Evolutionary conservation across 2,797 vertebrate genomes (phyloP).

Genomic region (Sandelia bainsii): DNA sequence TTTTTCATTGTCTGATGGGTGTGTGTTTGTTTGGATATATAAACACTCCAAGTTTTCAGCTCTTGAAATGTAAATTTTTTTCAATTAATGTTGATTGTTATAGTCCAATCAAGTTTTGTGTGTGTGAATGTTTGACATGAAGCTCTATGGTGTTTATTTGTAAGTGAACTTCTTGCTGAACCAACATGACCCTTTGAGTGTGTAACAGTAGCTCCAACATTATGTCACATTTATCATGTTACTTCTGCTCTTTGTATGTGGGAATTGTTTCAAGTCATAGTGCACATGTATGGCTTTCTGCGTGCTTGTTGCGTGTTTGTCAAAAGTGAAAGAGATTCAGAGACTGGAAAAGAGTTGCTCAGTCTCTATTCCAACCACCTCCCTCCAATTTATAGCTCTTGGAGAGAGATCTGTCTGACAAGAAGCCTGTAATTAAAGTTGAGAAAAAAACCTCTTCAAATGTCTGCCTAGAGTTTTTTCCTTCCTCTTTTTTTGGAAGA

Average conservation of each 20-base stretch:
- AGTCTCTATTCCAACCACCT: conserved; percentile 78
- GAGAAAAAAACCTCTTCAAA: conserved; percentile 66
- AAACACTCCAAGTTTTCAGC: neutral
- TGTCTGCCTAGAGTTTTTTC: conserved; percentile 51
- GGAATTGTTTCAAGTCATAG: conserved; percentile 2
- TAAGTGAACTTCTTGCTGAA: conserved; percentile 4
- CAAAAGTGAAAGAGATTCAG: conserved; percentile 63
- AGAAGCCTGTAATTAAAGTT: conserved; percentile 86
- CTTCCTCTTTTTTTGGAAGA: conserved; percentile 48
- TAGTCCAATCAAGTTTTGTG: neutral
- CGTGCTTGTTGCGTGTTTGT: conserved; percentile 53
- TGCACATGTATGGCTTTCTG: conserved; percentile 2
- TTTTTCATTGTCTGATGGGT: neutral
- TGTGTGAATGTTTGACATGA: conserved; percentile 20
- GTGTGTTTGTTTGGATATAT: neutral
- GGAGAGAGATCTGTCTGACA: conserved; percentile 83
- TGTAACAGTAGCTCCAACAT: neutral
- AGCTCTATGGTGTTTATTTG: conserved; percentile 9
- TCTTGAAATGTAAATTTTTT: neutral
- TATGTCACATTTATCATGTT: conserved; percentile 15
- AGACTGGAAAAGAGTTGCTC: conserved; percentile 70
- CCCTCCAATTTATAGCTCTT: conserved; percentile 83
- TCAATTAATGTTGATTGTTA: conserved; percentile 22
- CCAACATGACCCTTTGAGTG: conserved; percentile 11
- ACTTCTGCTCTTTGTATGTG: conserved; percentile 8